phyloP scores from a whole-genome alignment of 2,113 vertebrate species.

The Aldabrachelys gigantea region DNA sequence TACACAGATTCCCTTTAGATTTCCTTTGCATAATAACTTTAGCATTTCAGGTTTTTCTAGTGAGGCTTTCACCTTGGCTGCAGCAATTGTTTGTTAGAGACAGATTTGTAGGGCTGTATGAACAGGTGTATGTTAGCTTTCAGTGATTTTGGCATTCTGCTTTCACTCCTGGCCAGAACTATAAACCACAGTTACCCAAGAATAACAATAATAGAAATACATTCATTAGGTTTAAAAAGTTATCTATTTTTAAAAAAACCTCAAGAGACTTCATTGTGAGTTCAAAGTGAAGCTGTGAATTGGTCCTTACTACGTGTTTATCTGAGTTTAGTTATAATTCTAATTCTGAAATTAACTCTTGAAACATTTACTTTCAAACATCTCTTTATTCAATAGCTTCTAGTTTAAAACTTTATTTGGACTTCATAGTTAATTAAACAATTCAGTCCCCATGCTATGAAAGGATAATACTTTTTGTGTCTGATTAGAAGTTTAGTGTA shows the following conservation, averaged over 20 bases:
- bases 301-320: too few relatives aligned
- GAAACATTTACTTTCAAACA: background rate
- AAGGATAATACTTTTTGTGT: background rate
- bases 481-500: background rate
- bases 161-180: too few relatives aligned
- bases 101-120: conserved; percentile 5
- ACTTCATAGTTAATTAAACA: background rate
- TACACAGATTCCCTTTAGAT: background rate
- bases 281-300: too few relatives aligned
- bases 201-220: too few relatives aligned
- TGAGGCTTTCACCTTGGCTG: background rate
- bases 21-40: background rate
- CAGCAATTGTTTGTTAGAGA: conserved; percentile 23
- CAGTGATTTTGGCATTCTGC: background rate
- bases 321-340: background rate
- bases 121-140: background rate
- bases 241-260: too few relatives aligned
- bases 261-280: too few relatives aligned
- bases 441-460: background rate
- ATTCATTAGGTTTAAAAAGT: too few relatives aligned
- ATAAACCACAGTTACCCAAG: too few relatives aligned
- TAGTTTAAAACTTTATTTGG: background rate
- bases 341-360: background rate
- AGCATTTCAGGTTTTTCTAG: conserved; percentile 6
- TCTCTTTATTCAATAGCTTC: background rate